Evolutionary conservation across 2,888 invertebrate genomes (phyloP), one percentile per base, ranked within the genome.

Genomic region (Tetanocera ferruginea): DNA sequence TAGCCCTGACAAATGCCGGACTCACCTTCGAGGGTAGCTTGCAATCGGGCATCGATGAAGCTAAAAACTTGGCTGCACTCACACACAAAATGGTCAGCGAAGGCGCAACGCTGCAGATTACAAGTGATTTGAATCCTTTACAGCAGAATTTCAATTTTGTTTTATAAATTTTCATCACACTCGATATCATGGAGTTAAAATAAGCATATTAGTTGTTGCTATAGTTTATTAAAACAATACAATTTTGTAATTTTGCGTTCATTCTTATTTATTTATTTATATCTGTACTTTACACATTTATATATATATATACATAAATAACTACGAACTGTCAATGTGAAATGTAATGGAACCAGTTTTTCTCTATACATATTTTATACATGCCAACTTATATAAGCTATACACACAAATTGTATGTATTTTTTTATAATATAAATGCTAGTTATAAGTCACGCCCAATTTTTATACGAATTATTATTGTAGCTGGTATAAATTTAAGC

Each of bases 1-100:
- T 92, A 78, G 93, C 93, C 3, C 85, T 93, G 28, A 87, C 87
- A 57, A 92, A 92, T 84, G 88, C 92, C 17, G 92, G 92, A 0
- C 86, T 93, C 66, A 82, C 87, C 17, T 93, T 93, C 87, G 91
- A 91, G 83, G 93, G 93, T 6, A 89, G 91, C 70, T 90, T 92
- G 81, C 93, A 93, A 84, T 92, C 92, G 67, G 93, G 93, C 52
- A 88, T 93, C 51, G 90, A 92, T 87, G 93, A 93, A 88, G 91
- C 93, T 17, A 90, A 91, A 81, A 93, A 93, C 86, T 92, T 93
- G 67, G 93, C 92, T 14, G 88, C 87, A 62, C 87, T 93, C 76
- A 91, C 92, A 49, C 91, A 89, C 83, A 91, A 91, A 87, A 91
- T 93, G 91, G 89, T 92, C 37, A 83, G 86, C 74, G 93, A 93